Evolutionary conservation across 2,797 vertebrate species (phyloP).

Genomic region (Artibeus lituratus): DNA sequence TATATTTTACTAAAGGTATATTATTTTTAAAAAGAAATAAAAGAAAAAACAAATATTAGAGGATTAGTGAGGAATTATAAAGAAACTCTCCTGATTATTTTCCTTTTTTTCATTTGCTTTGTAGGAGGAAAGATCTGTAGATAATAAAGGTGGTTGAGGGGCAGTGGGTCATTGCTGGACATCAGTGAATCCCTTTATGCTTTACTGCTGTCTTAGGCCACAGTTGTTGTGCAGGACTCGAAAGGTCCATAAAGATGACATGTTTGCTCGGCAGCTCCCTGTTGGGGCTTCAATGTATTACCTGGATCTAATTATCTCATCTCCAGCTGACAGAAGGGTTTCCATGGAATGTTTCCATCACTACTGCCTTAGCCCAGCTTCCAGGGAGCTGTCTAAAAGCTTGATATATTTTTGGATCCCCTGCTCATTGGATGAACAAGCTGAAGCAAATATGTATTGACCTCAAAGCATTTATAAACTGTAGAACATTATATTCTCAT

Average conservation of each 20-base stretch:
- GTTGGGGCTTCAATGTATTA: conserved; percentile 87
- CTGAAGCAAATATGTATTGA: conserved; percentile 96
- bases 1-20: neutral
- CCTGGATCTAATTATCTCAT: conserved; percentile 91
- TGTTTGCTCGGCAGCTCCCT: conserved; percentile 85
- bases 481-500: conserved; percentile 97
- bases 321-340: conserved; percentile 85
- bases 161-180: conserved; percentile 62
- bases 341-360: conserved; percentile 84
- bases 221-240: conserved; percentile 79
- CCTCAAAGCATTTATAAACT: conserved; percentile 95
- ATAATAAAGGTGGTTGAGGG: conserved; percentile 70
- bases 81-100: neutral
- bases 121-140: conserved; percentile 57
- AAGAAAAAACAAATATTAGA: neutral
- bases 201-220: conserved; percentile 78
- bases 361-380: conserved; percentile 83
- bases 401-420: conserved; percentile 93
- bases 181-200: conserved; percentile 64
- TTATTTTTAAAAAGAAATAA: conserved; percentile 26
- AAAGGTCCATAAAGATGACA: conserved; percentile 86
- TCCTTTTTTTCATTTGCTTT: conserved; percentile 6
- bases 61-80: neutral
- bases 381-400: conserved; percentile 85
- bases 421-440: conserved; percentile 90